These are phyloP conservation scores for Toxotes chatareus DNA, from an alignment of 2,113 vertebrate species.

Conservation along the genomic window DNA sequence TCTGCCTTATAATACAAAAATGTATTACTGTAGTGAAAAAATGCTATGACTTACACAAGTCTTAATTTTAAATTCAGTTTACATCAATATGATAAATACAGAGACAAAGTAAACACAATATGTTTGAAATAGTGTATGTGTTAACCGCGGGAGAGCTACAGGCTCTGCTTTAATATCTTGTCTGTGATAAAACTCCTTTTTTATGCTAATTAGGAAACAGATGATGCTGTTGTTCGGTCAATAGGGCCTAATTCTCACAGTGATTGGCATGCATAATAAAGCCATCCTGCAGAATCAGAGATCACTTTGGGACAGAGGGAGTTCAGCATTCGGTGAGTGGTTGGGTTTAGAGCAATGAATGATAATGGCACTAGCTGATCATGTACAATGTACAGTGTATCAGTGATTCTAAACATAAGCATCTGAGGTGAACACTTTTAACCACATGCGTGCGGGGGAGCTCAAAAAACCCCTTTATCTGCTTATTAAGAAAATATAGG, in stretches of 20 bases:
- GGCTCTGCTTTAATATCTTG: constrained; percentile 47
- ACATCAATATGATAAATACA: constrained; percentile 34
- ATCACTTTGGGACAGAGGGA: constrained; percentile 68
- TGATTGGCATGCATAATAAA: constrained; percentile 77
- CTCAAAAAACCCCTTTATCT: neutral
- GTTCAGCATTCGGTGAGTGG: constrained; percentile 57
- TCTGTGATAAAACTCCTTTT: constrained; percentile 57
- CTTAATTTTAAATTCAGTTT: constrained; percentile 35
- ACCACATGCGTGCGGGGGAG: constrained; percentile 26
- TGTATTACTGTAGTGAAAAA: constrained; percentile 1
- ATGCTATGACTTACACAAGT: neutral
- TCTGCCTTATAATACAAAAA: neutral
- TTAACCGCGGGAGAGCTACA: constrained; percentile 30
- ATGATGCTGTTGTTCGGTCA: constrained; percentile 60
- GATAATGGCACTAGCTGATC: constrained; percentile 45
- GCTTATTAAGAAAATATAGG: constrained; percentile 43
- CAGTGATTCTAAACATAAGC: constrained; percentile 41
- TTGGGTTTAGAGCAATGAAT: constrained; percentile 53
- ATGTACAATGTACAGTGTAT: constrained; percentile 46
- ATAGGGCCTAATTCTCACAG: constrained; percentile 62
- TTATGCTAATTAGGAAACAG: constrained; percentile 73
- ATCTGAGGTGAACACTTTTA: constrained; percentile 43
- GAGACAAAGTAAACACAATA: constrained; percentile 43
- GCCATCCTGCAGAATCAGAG: constrained; percentile 65
- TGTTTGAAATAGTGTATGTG: constrained; percentile 37